Evolutionary conservation across 2,113 vertebrate genomes (phyloP).

Genomic region (Cettia cetti): DNA sequence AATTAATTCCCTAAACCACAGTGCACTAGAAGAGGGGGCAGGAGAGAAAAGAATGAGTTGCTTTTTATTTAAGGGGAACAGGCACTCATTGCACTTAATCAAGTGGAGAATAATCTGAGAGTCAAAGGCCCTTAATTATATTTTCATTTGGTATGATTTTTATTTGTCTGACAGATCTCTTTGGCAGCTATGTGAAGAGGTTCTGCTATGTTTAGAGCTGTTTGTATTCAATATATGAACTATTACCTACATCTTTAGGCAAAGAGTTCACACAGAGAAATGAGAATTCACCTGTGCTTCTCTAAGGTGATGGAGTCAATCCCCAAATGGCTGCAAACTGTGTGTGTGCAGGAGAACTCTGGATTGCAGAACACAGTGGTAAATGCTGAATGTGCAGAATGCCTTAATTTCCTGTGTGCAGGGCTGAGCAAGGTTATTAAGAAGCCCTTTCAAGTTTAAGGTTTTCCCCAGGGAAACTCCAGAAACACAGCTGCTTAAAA

Average conservation of each 20-base stretch:
- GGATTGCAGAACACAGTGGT: constrained; percentile 25
- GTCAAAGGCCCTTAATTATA: constrained; percentile 42
- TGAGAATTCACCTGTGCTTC: constrained; percentile 41
- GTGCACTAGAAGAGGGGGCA: not conserved
- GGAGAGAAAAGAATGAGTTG: not conserved
- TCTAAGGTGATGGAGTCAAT: constrained; percentile 51
- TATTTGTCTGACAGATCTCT: not conserved
- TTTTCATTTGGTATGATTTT: not conserved
- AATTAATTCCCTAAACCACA: not conserved
- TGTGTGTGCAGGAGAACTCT: constrained; percentile 9
- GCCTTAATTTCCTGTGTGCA: constrained; percentile 62
- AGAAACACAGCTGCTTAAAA: constrained; percentile 54
- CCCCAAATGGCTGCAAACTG: constrained; percentile 5
- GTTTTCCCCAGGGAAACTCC: constrained; percentile 52
- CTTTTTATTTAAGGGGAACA: not conserved
- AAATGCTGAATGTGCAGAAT: constrained; percentile 72
- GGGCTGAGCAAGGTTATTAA: constrained; percentile 69
- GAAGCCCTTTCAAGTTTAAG: constrained; percentile 63
- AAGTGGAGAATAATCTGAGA: not conserved
- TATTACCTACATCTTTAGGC: not conserved
- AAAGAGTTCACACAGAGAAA: not conserved
- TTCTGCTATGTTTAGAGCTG: not conserved
- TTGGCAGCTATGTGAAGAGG: not conserved
- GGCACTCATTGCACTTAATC: not conserved
- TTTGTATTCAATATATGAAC: not conserved